Base-by-base conservation (phyloP, 1,140 invertebrate genomes). In the Drosophila repleta region DNA sequence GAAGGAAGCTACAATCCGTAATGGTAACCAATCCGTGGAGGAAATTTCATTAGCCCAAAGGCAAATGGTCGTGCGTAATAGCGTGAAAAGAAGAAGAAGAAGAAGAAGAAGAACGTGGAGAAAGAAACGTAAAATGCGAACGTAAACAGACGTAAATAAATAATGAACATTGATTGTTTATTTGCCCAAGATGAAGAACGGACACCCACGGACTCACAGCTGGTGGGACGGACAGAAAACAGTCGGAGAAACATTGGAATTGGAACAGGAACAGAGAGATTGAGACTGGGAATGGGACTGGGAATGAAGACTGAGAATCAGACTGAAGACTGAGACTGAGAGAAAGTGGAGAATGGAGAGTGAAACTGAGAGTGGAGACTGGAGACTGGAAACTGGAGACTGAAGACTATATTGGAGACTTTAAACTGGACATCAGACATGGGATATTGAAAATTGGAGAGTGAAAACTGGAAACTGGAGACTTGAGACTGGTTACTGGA, bases 111-210 rank as follows among this genome's bases (percentile, higher is more conserved):
- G 49, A 62, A 46, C 29, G 21, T 67, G 70, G 26, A 24, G 48
- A 62, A 66, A 37, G 45, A 75, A 75, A 83, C 68, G 74, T 75
- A 78, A 82, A 87, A 78, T 69, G 56, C 49, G 69, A 73, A 76
- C 65, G 75, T 76, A 82, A 87, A 85, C 78, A 87, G 69, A 77
- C 71, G 76, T 87, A 78, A 67, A 87, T 82, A 88, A 87, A 87
- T 87, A 87, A 88, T 87, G 69, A 87, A 87, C 83, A 81, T 81
- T 87, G 82, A 85, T 87, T 85, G 82, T 76, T 84, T 84, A 85
- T 84, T 87, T 87, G 78, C 57, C 66, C 69, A 74, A 74, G 52
- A 77, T 61, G 76, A 73, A 69, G 66, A 56, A 68, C 63, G 79
- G 37, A 77, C 62, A 82, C 45, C 26, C 39, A 41, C 4, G 39